Conservation (phyloP, 1,140 invertebrate genomes). For the Dendroctonus ponderosae region DNA sequence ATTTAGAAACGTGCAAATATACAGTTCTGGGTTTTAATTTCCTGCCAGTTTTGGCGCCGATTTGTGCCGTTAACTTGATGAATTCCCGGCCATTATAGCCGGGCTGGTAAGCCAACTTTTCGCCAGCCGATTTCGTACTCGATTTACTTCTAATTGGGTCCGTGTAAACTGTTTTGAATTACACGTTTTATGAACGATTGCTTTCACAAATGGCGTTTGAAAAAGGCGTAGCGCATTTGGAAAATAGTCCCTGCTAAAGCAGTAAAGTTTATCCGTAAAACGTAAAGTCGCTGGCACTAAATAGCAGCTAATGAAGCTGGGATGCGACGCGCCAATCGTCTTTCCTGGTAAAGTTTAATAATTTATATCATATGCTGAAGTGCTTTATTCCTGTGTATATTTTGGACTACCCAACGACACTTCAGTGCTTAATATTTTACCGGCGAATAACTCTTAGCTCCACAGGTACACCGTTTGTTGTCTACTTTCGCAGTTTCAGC, state of each 20-base stretch:
- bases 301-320: too few relatives aligned
- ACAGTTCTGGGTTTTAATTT: conserved; percentile 22
- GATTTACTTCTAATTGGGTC: conserved; percentile 28
- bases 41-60: conserved; percentile 26
- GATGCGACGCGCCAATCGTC: too few relatives aligned
- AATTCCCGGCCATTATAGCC: conserved; percentile 15
- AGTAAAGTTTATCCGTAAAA: too few relatives aligned
- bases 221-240: neutral
- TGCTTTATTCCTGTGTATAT: too few relatives aligned
- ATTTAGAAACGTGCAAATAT: conserved; percentile 3
- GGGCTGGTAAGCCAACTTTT: conserved; percentile 13
- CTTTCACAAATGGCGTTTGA: conserved; percentile 8
- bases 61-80: conserved; percentile 28
- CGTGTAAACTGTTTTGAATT: conserved; percentile 28
- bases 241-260: neutral
- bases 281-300: too few relatives aligned
- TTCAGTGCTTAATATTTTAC: too few relatives aligned
- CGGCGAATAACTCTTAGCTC: too few relatives aligned
- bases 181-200: conserved; percentile 25
- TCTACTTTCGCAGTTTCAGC: too few relatives aligned
- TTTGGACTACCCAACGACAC: too few relatives aligned
- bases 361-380: too few relatives aligned
- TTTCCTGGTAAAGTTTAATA: too few relatives aligned
- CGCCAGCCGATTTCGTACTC: conserved; percentile 21
- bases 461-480: too few relatives aligned